Conservation (phyloP, 2,797 vertebrate genomes). For the Odontamblyopus lacepedii region DNA sequence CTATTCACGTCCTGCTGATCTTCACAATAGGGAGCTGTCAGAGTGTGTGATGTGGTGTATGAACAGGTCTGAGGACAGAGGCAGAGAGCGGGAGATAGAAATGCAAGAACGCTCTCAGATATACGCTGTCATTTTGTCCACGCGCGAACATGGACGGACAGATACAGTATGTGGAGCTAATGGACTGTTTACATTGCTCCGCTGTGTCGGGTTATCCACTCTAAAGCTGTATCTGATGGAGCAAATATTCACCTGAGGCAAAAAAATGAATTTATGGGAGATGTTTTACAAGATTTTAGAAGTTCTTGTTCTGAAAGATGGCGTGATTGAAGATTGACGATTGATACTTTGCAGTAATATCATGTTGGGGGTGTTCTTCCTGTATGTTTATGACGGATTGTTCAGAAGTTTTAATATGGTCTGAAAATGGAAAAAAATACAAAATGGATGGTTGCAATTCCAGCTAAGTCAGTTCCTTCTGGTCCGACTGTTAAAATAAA, state of each 20-base stretch:
- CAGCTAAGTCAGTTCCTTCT: no score
- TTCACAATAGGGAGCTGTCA: slow-evolving; percentile 12
- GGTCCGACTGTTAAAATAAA: no score
- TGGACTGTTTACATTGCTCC: slow-evolving; percentile 73
- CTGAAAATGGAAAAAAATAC: no score
- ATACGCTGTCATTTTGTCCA: neutral
- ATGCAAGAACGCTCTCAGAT: slow-evolving; percentile 24
- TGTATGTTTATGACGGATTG: no score
- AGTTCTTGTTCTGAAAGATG: no score
- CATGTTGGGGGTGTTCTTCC: no score
- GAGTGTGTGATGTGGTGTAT: slow-evolving; percentile 5
- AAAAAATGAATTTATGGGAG: neutral
- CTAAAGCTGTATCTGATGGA: slow-evolving; percentile 50
- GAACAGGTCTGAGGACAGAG: slow-evolving; percentile 7
- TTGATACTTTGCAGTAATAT: no score
- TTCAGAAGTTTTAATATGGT: no score
- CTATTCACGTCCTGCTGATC: slow-evolving; percentile 22
- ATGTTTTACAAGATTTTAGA: neutral
- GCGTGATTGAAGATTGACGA: no score
- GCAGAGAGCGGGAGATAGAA: slow-evolving; percentile 14
- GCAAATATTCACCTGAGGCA: neutral
- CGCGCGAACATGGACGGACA: neutral
- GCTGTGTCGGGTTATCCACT: slow-evolving; percentile 54
- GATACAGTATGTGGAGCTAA: slow-evolving; percentile 35
- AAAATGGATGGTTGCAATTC: no score